A percentile compares a stretch with the other conserved stretches of the same genome.
phyloP scores from a whole-genome alignment of 2,113 vertebrate species.

The Salvator merianae region DNA sequence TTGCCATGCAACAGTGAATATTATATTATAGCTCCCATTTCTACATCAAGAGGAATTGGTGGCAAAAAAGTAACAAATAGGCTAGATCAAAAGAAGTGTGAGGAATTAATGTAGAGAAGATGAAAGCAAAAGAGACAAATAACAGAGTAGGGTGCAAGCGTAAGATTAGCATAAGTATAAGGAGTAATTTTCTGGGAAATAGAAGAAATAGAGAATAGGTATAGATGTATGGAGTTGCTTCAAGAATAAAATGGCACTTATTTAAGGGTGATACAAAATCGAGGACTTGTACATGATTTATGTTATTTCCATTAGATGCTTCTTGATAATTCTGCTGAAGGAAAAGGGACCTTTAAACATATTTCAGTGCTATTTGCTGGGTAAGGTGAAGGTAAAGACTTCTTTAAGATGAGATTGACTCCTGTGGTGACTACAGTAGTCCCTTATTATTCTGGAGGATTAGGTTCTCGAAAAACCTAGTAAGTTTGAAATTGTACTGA shows the following conservation, averaged over 20 bases:
- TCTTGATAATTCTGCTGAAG: constrained; percentile 26
- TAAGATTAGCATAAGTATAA: constrained; percentile 65
- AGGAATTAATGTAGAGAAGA: constrained; percentile 65
- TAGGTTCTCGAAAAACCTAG: too few species aligned
- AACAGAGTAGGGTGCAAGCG: constrained; percentile 59
- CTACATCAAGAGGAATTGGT: constrained; percentile 53
- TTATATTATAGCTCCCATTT: constrained; percentile 50
- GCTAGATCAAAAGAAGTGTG: constrained; percentile 60
- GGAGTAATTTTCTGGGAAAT: constrained; percentile 56
- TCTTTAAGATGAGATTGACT: too few species aligned
- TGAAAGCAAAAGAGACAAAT: constrained; percentile 61
- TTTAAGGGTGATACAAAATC: constrained; percentile 38
- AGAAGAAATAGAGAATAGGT: constrained; percentile 59
- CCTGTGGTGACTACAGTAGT: too few species aligned
- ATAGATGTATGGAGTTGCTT: constrained; percentile 38
- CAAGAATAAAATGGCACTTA: constrained; percentile 48
- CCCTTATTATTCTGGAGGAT: too few species aligned
- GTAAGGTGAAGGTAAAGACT: too few species aligned
- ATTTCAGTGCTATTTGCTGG: background rate
- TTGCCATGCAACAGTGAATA: constrained; percentile 40
- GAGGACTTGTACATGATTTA: background rate
- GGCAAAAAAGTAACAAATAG: constrained; percentile 56
- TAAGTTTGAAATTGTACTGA: too few species aligned
- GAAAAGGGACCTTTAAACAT: constrained; percentile 1
- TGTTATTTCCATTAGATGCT: constrained; percentile 33